These are phyloP conservation scores for Hermetia illucens DNA, from an alignment of 1,140 invertebrate species.

Conservation along the genomic window DNA sequence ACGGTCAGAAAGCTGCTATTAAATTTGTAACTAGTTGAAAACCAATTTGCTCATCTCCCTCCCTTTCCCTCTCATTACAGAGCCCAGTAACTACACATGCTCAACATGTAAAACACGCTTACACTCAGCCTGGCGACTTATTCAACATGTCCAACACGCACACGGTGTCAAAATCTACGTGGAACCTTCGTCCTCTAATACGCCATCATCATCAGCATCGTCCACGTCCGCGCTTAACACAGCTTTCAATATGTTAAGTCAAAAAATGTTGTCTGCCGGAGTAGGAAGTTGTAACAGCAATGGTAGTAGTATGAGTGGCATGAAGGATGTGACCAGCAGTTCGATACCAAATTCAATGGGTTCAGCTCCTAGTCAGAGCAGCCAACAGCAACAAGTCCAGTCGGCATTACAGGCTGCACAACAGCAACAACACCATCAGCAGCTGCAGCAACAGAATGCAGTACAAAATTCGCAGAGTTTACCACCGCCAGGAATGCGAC, in stretches of 20 bases:
- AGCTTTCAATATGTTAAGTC: too few species aligned
- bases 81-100: slow-evolving; percentile 88
- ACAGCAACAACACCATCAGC: slow-evolving; percentile 36
- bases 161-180: slow-evolving; percentile 90
- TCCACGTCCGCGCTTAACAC: too few species aligned
- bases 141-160: slow-evolving; percentile 87
- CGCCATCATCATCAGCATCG: too few species aligned
- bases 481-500: slow-evolving; percentile 42
- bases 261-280: too few species aligned
- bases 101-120: slow-evolving; percentile 83
- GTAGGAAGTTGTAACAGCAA: too few species aligned
- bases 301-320: too few species aligned
- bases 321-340: background rate
- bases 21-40: too few species aligned
- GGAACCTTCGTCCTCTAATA: slow-evolving; percentile 36
- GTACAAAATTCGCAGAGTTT: slow-evolving; percentile 38
- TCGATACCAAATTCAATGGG: background rate
- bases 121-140: slow-evolving; percentile 81
- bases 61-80: slow-evolving; percentile 54
- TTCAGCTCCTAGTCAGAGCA: background rate
- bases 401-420: slow-evolving; percentile 27
- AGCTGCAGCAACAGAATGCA: slow-evolving; percentile 36
- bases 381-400: slow-evolving; percentile 28
- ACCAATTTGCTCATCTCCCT: too few species aligned
- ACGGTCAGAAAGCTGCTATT: too few species aligned